Conservation (phyloP, 2,113 vertebrate species). For the Rissa tridactyla region DNA sequence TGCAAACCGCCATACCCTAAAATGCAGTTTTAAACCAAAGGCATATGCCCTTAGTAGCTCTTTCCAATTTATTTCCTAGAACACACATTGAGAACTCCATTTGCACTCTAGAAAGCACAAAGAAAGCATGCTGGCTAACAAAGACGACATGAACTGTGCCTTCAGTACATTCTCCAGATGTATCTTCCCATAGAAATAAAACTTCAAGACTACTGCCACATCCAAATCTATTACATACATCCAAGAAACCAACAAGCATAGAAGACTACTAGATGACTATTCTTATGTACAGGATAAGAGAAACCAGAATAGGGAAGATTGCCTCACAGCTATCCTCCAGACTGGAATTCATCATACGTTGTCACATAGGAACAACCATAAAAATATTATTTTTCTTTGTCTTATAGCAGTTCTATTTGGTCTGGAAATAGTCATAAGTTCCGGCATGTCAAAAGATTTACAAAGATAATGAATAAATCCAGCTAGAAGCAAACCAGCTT, state of each 20-base stretch:
- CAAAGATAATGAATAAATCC: conserved; percentile 22
- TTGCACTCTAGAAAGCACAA: not conserved
- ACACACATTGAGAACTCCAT: not conserved
- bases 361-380: not conserved
- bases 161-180: not conserved
- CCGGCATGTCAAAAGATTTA: not conserved
- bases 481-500: not conserved
- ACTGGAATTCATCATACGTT: not conserved
- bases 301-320: not conserved
- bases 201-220: not conserved
- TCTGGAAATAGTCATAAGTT: not conserved
- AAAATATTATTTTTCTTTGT: not conserved
- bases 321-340: not conserved
- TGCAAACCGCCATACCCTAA: not conserved
- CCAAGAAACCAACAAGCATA: not conserved
- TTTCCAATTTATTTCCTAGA: not conserved
- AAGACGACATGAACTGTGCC: not conserved
- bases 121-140: not conserved
- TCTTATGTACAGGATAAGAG: not conserved
- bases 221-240: not conserved
- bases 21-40: not conserved
- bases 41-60: not conserved
- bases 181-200: not conserved
- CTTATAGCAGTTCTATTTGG: not conserved
- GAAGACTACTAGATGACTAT: not conserved